A percentile compares a stretch with the other conserved stretches of the same genome.
Evolutionary conservation across 2,113 vertebrate species (phyloP).

Genomic region (Epinephelus lanceolatus): DNA sequence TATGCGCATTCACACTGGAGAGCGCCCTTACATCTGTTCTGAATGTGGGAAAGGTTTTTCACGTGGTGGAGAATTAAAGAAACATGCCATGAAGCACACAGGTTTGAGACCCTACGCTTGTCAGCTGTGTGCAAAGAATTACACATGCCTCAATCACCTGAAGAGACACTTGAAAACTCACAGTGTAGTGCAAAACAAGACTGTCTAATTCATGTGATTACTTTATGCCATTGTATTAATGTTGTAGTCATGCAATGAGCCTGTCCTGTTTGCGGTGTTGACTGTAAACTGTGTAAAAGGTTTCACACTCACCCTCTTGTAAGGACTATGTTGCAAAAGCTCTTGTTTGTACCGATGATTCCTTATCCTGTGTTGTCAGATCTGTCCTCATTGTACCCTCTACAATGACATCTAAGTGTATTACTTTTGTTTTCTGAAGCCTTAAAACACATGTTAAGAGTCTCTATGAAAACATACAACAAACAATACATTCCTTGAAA

Average conservation of each 20-base stretch:
- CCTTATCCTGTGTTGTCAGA: background rate
- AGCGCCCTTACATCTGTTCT: constrained; percentile 59
- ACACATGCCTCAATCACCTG: constrained; percentile 63
- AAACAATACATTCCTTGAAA: no score
- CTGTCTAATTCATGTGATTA: background rate
- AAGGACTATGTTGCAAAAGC: background rate
- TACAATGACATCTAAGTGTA: no score
- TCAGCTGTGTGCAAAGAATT: constrained; percentile 64
- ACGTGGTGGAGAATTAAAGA: constrained; percentile 53
- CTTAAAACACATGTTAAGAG: no score
- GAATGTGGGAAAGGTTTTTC: constrained; percentile 68
- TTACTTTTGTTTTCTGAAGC: no score
- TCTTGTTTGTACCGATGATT: background rate
- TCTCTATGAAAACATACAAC: no score
- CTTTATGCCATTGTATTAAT: background rate
- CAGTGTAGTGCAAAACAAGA: constrained; percentile 4
- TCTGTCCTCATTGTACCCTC: background rate
- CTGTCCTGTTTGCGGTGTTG: background rate
- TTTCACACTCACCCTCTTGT: background rate
- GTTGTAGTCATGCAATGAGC: background rate
- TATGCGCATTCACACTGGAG: constrained; percentile 64
- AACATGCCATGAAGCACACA: constrained; percentile 59
- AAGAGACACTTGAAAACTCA: constrained; percentile 70
- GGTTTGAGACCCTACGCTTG: constrained; percentile 62
- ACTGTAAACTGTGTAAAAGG: background rate